A percentile compares a stretch with the other conserved stretches of the same genome.
phyloP scores from a whole-genome alignment of 2,888 invertebrate genomes.

The Clitarchus hookeri region DNA sequence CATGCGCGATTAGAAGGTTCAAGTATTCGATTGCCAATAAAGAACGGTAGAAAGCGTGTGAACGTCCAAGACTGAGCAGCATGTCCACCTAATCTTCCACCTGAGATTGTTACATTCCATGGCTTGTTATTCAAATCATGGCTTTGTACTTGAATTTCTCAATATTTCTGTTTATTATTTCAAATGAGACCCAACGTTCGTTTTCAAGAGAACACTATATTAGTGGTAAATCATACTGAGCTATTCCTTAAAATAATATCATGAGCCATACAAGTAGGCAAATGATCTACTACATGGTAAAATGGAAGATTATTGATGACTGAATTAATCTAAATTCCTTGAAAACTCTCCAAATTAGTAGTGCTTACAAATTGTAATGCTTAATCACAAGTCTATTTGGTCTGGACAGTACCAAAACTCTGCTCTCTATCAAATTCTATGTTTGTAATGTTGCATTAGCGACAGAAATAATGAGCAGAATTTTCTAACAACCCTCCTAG shows the following conservation, averaged over 20 bases:
- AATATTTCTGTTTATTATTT: not conserved
- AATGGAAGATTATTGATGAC: not conserved
- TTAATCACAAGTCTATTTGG: too few species aligned
- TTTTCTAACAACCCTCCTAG: not conserved
- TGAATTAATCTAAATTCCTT: not conserved
- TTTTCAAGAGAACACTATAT: not conserved
- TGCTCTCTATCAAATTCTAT: not conserved
- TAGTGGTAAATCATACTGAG: not conserved
- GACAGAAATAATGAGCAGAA: not conserved
- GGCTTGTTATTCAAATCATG: not conserved
- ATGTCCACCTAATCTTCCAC: not conserved
- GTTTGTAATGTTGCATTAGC: not conserved
- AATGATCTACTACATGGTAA: not conserved
- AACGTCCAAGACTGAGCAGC: not conserved
- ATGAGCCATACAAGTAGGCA: too few species aligned
- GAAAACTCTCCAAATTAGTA: not conserved
- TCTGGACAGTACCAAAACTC: not conserved
- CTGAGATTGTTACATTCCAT: not conserved
- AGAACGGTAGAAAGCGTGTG: not conserved
- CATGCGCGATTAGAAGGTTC: not conserved
- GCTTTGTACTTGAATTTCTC: not conserved
- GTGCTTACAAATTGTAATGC: not conserved
- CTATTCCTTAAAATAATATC: not conserved
- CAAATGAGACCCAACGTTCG: not conserved
- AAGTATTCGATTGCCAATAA: too few species aligned